A percentile compares a stretch with the other conserved stretches of the same genome.
phyloP scores from a whole-genome alignment of 2,797 vertebrate species.

The Xerus rutilus region DNA sequence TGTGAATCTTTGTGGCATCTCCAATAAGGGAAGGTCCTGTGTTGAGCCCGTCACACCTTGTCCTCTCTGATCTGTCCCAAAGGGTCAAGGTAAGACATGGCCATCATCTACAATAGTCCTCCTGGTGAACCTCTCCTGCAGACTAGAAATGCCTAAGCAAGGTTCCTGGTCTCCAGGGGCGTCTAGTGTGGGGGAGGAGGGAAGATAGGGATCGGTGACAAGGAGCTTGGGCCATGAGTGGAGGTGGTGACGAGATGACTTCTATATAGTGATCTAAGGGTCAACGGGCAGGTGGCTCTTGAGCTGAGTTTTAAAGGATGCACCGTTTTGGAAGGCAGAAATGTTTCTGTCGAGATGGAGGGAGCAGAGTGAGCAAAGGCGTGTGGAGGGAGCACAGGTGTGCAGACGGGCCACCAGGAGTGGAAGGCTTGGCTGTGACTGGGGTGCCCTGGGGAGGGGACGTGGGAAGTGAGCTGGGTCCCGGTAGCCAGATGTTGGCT shows the following conservation, averaged over 20 bases:
- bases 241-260: not conserved
- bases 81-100: not conserved
- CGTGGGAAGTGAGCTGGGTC: not conserved
- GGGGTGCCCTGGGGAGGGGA: rapidly evolving
- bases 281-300: not conserved
- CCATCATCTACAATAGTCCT: not conserved
- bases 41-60: rapidly evolving
- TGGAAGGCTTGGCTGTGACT: rapidly evolving
- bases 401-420: rapidly evolving
- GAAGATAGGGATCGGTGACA: rapidly evolving
- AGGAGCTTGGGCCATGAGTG: too few species aligned
- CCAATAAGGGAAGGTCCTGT: too few species aligned
- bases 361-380: not conserved
- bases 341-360: not conserved
- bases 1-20: rapidly evolving
- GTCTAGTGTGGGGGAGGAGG: rapidly evolving
- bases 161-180: not conserved
- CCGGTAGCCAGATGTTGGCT: rapidly evolving
- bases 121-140: rapidly evolving
- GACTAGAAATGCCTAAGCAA: not conserved
- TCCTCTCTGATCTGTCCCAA: not conserved
- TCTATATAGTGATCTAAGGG: not conserved
- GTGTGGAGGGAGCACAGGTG: rapidly evolving
- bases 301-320: not conserved
- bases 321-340: not conserved